Conservation (phyloP, 2,113 vertebrate genomes). For the Stegostoma tigrinum region DNA sequence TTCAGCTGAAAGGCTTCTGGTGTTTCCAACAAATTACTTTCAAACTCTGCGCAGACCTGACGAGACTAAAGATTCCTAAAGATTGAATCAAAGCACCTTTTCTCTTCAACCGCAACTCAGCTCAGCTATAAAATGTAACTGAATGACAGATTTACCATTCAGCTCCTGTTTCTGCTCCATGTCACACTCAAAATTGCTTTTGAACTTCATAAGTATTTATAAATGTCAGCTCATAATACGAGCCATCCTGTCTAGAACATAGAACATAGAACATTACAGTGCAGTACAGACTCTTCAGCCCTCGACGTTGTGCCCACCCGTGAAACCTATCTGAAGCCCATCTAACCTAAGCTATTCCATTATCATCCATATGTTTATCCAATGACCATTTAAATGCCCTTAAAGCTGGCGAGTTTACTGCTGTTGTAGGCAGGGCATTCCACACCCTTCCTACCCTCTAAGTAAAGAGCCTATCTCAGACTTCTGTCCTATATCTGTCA, state of each 20-base stretch:
- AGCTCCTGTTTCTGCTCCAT: not conserved
- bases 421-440: no score
- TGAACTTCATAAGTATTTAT: not conserved
- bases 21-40: not conserved
- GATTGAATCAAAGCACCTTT: not conserved
- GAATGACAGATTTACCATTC: not conserved
- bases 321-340: no score
- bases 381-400: no score
- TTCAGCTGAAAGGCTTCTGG: not conserved
- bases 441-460: no score
- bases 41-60: not conserved
- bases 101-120: not conserved
- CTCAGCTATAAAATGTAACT: not conserved
- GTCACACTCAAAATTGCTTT: not conserved
- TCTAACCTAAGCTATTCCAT: no score
- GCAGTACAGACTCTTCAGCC: no score
- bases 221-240: not conserved
- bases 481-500: no score
- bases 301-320: no score
- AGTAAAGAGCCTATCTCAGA: no score
- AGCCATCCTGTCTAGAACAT: not conserved
- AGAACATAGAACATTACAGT: no score
- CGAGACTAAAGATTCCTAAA: not conserved
- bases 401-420: no score
- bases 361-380: no score